Evolutionary conservation across 2,888 invertebrate species (phyloP).

Genomic region (Leucoma salicis): DNA sequence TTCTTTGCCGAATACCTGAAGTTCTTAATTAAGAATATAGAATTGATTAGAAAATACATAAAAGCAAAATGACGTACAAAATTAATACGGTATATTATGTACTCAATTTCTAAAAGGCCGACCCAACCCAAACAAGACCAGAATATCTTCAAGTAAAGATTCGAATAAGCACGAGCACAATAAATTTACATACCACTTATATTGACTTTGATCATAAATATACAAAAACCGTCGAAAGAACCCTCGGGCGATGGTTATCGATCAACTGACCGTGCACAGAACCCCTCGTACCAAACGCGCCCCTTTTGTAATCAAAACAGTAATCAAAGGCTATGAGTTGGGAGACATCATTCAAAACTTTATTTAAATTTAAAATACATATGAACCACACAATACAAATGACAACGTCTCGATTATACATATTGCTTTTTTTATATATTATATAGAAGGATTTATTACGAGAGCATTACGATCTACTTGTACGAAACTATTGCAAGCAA

Average conservation of each 20-base stretch:
- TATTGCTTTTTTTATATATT: slow-evolving; percentile 39
- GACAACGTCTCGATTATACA: slow-evolving; percentile 29
- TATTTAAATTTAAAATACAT: slow-evolving; percentile 69
- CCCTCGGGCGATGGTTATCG: slow-evolving; percentile 57
- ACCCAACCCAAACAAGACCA: slow-evolving; percentile 18
- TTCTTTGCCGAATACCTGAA: no score
- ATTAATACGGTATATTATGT: no score
- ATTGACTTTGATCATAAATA: slow-evolving; percentile 38
- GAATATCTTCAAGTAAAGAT: slow-evolving; percentile 28
- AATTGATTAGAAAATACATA: no score
- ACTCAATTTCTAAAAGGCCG: background rate
- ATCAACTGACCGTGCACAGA: slow-evolving; percentile 60
- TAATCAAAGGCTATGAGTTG: slow-evolving; percentile 71
- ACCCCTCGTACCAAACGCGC: slow-evolving; percentile 46
- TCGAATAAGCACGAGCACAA: slow-evolving; percentile 25
- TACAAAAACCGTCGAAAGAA: slow-evolving; percentile 43
- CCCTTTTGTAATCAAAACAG: slow-evolving; percentile 73
- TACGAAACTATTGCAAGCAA: slow-evolving; percentile 26
- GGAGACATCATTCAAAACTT: slow-evolving; percentile 58
- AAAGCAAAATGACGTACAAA: no score
- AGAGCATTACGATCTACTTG: slow-evolving; percentile 40
- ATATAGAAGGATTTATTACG: slow-evolving; percentile 41
- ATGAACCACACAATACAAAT: slow-evolving; percentile 34
- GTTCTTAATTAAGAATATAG: no score
- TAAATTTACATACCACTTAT: slow-evolving; percentile 38